Base-by-base conservation (phyloP, 2,797 vertebrate species). In the Gymnocypris eckloni region DNA sequence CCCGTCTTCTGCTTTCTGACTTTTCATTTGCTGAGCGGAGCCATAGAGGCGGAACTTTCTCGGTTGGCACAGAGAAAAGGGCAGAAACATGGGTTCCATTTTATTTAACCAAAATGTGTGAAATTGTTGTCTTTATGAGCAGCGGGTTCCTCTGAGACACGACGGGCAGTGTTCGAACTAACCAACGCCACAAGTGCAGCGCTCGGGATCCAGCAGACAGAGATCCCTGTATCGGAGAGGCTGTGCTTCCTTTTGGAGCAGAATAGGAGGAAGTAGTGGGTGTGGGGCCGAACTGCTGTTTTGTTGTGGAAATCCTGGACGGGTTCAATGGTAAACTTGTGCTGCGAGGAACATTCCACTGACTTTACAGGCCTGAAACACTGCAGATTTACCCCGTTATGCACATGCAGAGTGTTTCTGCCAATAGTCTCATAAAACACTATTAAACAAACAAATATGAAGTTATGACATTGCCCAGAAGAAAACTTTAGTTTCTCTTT, bases 301-400 rank as follows among this genome's bases (percentile, higher is more conserved):
- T 92, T 94, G 92, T 93, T 94, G 91, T 93, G 90, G 87, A 91
- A 90, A 91, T 81, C 83, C 86, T 76, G 89, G 88, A 87, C 6
- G 88, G 89, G 90, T 91, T 92, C 92, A 91, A 90, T 91, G 90
- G 90, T 20, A 76, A 90, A 87, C 91, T 92, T 91, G 87, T 87
- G 89, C 89, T 90, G 92, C 87, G 88, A 93, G 92, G 90, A 94
- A 86, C 91, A 93, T 93, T 94, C 91, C 90, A 90, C 4, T 37
- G 66, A 77, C 66, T 88, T 86, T 89, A 84, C 73, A 54, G 41
- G 82, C 61, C 10, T 77, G 45, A 41, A 83, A 52, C 1, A 3
- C 43, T 66, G 82, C 43, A 54, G 82, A 41, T 79, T 33, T 66
- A 25, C 41, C 41, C 41, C 0, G 9, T 79, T 64, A 33, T 3